Evolutionary conservation across 2,797 vertebrate species (phyloP).

Genomic region (Ara ararauna): DNA sequence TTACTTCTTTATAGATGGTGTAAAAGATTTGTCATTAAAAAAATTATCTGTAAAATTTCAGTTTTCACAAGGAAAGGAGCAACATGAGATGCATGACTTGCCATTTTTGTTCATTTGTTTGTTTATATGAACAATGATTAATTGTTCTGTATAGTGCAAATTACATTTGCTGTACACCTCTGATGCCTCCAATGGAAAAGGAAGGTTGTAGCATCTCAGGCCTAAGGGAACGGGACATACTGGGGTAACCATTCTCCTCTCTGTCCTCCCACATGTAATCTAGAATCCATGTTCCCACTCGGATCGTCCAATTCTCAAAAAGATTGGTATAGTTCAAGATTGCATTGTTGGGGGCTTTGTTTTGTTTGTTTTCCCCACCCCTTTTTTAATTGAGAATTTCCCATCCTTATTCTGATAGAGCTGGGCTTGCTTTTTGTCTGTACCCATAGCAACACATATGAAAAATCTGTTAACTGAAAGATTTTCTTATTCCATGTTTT

Average conservation of each 20-base stretch:
- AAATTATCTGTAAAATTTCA: not conserved
- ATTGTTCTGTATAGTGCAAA: not conserved
- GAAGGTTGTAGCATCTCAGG: not conserved
- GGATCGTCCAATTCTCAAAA: not conserved
- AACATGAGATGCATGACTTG: not conserved
- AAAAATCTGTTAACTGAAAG: not conserved
- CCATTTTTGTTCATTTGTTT: not conserved
- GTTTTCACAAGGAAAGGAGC: not conserved
- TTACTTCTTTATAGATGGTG: not conserved
- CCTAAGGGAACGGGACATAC: not conserved
- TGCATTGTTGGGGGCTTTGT: not conserved
- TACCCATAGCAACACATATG: not conserved
- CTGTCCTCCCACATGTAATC: not conserved
- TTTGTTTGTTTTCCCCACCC: accelerated
- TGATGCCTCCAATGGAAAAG: not conserved
- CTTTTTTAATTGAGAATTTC: not conserved
- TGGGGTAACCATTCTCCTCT: not conserved
- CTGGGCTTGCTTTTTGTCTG: not conserved
- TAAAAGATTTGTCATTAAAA: not conserved
- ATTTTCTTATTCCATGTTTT: not conserved
- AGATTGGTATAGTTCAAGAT: not conserved
- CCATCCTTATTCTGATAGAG: not conserved
- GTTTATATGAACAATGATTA: not conserved
- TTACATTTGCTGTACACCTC: not conserved
- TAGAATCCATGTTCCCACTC: not conserved